These are phyloP conservation scores for Alcedo quadribrachys DNA, from an alignment of 2,797 vertebrate species.

Conservation along the genomic window DNA sequence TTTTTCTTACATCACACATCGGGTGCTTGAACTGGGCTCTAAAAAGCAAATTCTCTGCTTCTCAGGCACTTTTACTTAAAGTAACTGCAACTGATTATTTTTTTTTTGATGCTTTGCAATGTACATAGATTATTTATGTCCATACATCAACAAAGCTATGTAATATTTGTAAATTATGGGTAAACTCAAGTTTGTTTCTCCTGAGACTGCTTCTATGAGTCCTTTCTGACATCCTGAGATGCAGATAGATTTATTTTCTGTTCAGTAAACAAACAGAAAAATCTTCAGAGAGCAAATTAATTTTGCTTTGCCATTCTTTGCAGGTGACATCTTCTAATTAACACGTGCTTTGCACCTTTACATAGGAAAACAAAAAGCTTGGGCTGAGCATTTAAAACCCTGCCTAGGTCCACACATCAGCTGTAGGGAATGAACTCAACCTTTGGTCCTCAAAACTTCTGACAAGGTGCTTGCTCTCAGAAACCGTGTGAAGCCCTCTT, in stretches of 20 bases:
- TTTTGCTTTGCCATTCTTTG: background rate
- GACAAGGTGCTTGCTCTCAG: background rate
- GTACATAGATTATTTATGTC: background rate
- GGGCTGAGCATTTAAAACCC: background rate
- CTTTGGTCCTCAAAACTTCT: background rate
- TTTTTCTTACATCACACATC: conserved; percentile 68
- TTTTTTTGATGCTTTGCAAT: background rate
- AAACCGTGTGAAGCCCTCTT: fast-evolving
- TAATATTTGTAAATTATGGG: background rate
- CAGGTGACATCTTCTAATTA: background rate
- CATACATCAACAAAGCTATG: background rate
- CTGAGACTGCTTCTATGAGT: background rate
- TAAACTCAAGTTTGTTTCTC: background rate
- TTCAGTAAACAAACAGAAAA: background rate
- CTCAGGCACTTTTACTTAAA: conserved; percentile 74
- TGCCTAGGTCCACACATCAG: background rate
- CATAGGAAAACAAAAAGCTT: background rate
- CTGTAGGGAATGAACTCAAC: background rate
- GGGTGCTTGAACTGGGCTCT: conserved; percentile 70
- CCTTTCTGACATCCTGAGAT: background rate
- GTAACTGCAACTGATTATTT: background rate
- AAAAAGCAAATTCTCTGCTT: conserved; percentile 77
- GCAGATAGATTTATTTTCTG: background rate
- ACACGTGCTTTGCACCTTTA: background rate
- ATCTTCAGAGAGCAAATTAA: background rate